Base-by-base conservation (phyloP, 2,113 vertebrate species). In the Neotoma lepida region DNA sequence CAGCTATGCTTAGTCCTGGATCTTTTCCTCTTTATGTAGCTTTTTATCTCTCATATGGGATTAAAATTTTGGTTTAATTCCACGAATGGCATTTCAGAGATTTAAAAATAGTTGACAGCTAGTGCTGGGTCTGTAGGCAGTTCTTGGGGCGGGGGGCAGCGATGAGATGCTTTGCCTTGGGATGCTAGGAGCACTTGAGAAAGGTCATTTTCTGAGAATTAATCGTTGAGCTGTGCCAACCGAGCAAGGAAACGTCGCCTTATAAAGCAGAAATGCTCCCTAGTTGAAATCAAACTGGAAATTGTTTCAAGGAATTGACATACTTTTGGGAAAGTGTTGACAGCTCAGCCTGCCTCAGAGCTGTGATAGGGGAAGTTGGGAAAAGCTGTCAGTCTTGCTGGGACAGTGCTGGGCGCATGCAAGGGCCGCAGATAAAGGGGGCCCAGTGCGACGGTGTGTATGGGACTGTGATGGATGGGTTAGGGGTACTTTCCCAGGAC, bases 391-490 rank as follows among this genome's bases (percentile, higher is more conserved):
- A 14, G 86, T 3, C 6, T 49, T 30, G 39, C 41, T 4, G 0
- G n/a, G 14, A 10, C 71, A 2, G 76, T 64, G 41, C 28, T 24
- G 8, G 13, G n/a, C 30, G 51, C 3, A 0, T 51, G 63, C 74
- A 4, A 8, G 44, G 14, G 14, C n/a, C 28, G 22, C 33, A 35
- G 33, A 28, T 1, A 8, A 9, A 1, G 54, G 35, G 46, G 18
- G 2, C 6, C 44, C 13, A 4, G 6, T 7, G 20, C 18, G 4
- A 10, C 5, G 20, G n/a, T 20, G 8, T 30, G 54, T 0, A 0
- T 15, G 13, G 2, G 3, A 0, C 28, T n/a, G 33, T 70, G n/a
- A 39, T 71, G 68, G n/a, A 4, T 17, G 17, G 64, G 51, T 39
- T 64, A 39, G 39, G 46, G 68, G n/a, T 41, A 10, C 51, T 64